phyloP scores from a whole-genome alignment of 2,888 invertebrate species.

The Adelognathus sp. region DNA sequence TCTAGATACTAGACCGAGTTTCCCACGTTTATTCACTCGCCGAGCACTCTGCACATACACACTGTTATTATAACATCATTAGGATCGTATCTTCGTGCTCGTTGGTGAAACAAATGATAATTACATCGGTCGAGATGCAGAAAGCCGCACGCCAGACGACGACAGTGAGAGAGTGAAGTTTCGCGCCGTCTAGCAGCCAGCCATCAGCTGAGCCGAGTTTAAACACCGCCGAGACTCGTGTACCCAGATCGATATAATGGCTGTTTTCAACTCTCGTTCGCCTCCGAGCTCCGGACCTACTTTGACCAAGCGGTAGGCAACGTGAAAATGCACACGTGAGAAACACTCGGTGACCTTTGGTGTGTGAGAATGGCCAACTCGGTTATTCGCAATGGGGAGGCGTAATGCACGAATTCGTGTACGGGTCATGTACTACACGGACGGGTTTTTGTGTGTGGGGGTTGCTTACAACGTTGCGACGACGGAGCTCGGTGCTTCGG shows the following conservation, averaged over 20 bases:
- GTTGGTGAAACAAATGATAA: slow-evolving; percentile 14
- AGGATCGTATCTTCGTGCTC: neutral
- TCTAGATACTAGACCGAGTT: neutral
- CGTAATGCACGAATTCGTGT: neutral
- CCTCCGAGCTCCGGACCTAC: neutral
- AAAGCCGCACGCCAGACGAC: neutral
- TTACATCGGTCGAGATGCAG: slow-evolving; percentile 2
- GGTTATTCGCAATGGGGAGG: neutral
- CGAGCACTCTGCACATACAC: neutral
- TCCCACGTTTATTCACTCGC: slow-evolving; percentile 9
- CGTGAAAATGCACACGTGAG: slow-evolving; percentile 8
- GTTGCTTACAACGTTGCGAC: slow-evolving; percentile 19
- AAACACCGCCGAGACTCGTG: neutral
- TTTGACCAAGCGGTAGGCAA: neutral
- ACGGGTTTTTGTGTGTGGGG: slow-evolving; percentile 33
- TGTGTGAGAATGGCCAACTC: neutral
- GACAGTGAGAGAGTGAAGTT: neutral
- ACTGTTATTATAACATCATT: slow-evolving; percentile 37
- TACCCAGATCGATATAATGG: neutral
- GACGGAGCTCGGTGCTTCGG: slow-evolving; percentile 58
- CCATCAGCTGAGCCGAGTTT: neutral
- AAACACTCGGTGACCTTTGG: slow-evolving; percentile 11
- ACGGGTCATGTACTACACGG: slow-evolving; percentile 11
- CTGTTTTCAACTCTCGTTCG: neutral
- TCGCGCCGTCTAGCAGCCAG: neutral